A percentile compares a stretch with the other conserved stretches of the same genome.
phyloP scores from a whole-genome alignment of 2,888 invertebrate genomes.

The Caenorhabditis afra region DNA sequence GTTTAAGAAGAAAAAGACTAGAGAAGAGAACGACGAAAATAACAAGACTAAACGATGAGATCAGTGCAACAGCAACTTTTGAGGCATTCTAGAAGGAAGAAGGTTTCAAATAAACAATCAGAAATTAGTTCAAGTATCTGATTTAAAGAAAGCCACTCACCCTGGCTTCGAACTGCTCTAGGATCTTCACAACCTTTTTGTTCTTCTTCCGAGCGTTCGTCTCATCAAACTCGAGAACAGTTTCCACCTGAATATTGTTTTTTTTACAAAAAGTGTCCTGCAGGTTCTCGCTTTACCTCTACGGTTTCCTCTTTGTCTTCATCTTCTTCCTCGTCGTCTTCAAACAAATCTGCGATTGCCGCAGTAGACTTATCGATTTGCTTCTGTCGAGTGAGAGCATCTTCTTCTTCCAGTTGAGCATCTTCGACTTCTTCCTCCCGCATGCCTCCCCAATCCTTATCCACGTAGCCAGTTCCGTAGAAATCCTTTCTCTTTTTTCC shows the following conservation, averaged over 20 bases:
- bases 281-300: conserved; percentile 3
- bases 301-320: conserved; percentile 43
- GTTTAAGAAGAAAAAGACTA: not conserved
- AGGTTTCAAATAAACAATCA: too few species aligned
- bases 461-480: conserved; percentile 81
- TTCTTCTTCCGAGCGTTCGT: conserved; percentile 56
- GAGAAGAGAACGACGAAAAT: too few species aligned
- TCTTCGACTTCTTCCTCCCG: conserved; percentile 70
- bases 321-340: conserved; percentile 64
- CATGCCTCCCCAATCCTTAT: conserved; percentile 75
- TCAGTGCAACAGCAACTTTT: too few species aligned
- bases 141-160: too few species aligned
- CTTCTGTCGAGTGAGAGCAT: conserved; percentile 75
- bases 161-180: conserved; percentile 54
- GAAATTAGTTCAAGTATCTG: too few species aligned
- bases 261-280: not conserved
- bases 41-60: too few species aligned
- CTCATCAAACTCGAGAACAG: conserved; percentile 57
- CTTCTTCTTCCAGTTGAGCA: conserved; percentile 72
- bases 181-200: conserved; percentile 45
- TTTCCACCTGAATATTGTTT: conserved; percentile 32
- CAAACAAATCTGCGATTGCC: conserved; percentile 64
- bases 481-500: conserved; percentile 81
- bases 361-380: conserved; percentile 69
- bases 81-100: too few species aligned